Conservation (phyloP, 2,888 invertebrate genomes). For the Beris morrisii region DNA sequence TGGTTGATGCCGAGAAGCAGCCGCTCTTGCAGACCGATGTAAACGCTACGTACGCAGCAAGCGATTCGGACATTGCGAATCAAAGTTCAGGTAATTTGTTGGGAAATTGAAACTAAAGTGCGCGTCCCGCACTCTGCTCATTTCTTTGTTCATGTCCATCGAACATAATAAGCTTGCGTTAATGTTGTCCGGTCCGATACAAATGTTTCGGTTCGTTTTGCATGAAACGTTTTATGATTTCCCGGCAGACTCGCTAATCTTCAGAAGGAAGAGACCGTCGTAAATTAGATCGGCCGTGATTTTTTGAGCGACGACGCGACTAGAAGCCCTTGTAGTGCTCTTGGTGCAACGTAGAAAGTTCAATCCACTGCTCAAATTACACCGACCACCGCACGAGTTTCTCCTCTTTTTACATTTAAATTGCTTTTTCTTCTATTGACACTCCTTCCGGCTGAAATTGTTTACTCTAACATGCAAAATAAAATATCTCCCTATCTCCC, state of each 20-base stretch:
- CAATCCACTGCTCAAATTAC: not conserved
- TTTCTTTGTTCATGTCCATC: not conserved
- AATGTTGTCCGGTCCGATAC: no score
- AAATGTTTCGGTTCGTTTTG: no score
- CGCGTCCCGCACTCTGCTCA: not conserved
- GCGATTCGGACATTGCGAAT: not conserved
- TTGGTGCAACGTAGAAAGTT: not conserved
- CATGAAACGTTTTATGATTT: no score
- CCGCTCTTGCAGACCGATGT: not conserved
- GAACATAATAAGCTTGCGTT: not conserved
- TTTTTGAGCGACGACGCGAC: not conserved
- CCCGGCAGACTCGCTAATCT: no score
- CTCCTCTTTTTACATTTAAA: no score
- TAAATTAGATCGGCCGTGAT: no score
- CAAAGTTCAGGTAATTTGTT: constrained; percentile 1
- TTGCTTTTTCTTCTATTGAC: no score
- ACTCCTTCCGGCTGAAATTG: no score
- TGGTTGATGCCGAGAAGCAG: no score
- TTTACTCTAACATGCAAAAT: no score
- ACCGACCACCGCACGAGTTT: not conserved
- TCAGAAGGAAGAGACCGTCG: no score
- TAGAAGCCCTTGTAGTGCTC: not conserved
- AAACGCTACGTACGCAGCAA: not conserved
- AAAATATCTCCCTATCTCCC: no score
- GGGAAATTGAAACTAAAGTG: not conserved